phyloP scores from a whole-genome alignment of 2,797 vertebrate genomes.

The Sardinella longiceps region DNA sequence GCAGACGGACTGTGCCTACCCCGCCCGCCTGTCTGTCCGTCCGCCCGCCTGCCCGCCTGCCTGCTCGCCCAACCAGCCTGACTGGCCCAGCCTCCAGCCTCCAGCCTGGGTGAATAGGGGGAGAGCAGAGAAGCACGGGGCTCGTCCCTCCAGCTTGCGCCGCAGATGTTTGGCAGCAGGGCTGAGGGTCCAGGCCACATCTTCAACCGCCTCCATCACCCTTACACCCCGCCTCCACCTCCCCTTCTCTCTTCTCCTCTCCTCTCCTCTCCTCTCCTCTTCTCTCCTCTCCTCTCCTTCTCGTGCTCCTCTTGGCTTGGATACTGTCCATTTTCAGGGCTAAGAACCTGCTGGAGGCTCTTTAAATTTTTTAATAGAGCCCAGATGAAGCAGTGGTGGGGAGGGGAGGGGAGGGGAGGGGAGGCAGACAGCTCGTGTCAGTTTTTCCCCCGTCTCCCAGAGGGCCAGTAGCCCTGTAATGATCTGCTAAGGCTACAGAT shows the following conservation, averaged over 20 bases:
- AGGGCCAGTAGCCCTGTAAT: slow-evolving; percentile 64
- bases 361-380: slow-evolving; percentile 65
- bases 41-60: slow-evolving; percentile 40
- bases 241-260: slow-evolving; percentile 59
- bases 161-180: neutral
- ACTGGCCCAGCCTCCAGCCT: too few relatives aligned
- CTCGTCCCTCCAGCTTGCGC: neutral
- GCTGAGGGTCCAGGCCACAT: neutral
- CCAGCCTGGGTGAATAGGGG: slow-evolving; percentile 46
- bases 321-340: slow-evolving; percentile 65
- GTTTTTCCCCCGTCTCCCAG: slow-evolving; percentile 61
- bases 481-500: slow-evolving; percentile 64
- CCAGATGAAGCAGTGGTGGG: slow-evolving; percentile 61
- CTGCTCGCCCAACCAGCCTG: slow-evolving; percentile 59
- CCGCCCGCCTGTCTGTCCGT: too few relatives aligned
- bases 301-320: slow-evolving; percentile 49
- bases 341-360: slow-evolving; percentile 64
- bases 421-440: slow-evolving; percentile 64
- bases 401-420: slow-evolving; percentile 60
- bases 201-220: slow-evolving; percentile 27
- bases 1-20: slow-evolving; percentile 73
- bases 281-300: slow-evolving; percentile 36
- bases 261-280: slow-evolving; percentile 47
- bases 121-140: neutral
- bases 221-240: slow-evolving; percentile 34